phyloP scores from a whole-genome alignment of 2,888 invertebrate species.

The Stenodema calcarata region DNA sequence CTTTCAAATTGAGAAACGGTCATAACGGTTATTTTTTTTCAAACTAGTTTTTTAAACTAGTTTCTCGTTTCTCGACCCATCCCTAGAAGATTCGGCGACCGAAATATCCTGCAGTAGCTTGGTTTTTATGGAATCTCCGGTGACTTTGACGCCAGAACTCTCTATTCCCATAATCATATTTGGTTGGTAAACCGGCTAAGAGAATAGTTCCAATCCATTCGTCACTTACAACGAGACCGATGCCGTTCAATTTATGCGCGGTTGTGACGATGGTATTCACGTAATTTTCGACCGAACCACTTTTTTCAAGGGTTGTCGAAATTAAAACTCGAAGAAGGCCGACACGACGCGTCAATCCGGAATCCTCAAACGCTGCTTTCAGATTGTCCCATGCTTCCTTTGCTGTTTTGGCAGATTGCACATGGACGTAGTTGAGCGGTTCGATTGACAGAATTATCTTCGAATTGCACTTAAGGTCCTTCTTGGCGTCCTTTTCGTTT shows the following conservation, averaged over 20 bases:
- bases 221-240: background rate
- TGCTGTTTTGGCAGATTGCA: background rate
- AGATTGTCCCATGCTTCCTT: slow-evolving; percentile 21
- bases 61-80: too few species aligned
- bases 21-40: too few species aligned
- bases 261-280: background rate
- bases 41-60: too few species aligned
- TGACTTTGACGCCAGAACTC: background rate
- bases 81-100: too few species aligned
- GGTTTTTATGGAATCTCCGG: background rate
- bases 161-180: slow-evolving; percentile 39
- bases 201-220: slow-evolving; percentile 26
- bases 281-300: slow-evolving; percentile 11
- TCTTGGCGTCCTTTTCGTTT: background rate
- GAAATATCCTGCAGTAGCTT: background rate
- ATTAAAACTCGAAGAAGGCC: background rate
- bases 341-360: background rate
- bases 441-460: slow-evolving; percentile 1
- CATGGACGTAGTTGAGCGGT: background rate
- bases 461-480: background rate
- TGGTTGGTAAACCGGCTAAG: slow-evolving; percentile 26
- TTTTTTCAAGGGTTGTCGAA: background rate
- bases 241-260: background rate
- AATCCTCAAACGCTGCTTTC: slow-evolving; percentile 12
- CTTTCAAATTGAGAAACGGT: too few species aligned